These are phyloP conservation scores for Acanthurus lineatus DNA, from an alignment of 2,797 vertebrate genomes.

Conservation along the genomic window DNA sequence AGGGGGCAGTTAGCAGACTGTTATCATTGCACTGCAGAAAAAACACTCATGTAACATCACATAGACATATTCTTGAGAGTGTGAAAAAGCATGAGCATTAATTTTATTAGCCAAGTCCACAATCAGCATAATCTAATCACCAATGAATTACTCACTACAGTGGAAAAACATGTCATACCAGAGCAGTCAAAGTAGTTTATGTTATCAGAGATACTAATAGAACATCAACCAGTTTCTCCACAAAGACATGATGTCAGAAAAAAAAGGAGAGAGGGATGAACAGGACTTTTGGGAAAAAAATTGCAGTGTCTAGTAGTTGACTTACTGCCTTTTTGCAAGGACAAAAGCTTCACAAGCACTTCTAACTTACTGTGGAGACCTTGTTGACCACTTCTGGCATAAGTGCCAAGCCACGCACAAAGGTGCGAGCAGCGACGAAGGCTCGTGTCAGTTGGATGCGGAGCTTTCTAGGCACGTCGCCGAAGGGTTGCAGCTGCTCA, in stretches of 20 bases:
- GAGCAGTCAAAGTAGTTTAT: constrained; percentile 49
- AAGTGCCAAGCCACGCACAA: constrained; percentile 90
- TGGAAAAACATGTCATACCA: constrained; percentile 65
- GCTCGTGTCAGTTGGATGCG: constrained; percentile 93
- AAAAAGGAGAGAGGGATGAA: constrained; percentile 6
- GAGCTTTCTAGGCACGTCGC: constrained; percentile 95
- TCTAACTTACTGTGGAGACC: constrained; percentile 90
- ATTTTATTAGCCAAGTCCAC: constrained; percentile 41
- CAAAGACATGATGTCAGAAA: constrained; percentile 44
- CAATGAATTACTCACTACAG: constrained; percentile 56
- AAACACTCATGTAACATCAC: constrained; percentile 43
- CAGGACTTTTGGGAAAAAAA: not conserved
- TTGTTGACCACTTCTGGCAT: constrained; percentile 91
- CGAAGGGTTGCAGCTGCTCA: constrained; percentile 96
- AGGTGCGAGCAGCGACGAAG: constrained; percentile 93
- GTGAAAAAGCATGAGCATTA: constrained; percentile 23
- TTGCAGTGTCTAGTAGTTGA: not conserved
- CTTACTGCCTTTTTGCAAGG: constrained; percentile 7
- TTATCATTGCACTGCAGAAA: constrained; percentile 43
- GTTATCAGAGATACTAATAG: constrained; percentile 52
- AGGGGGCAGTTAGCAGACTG: constrained; percentile 39
- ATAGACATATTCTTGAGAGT: constrained; percentile 25
- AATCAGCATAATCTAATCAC: constrained; percentile 62
- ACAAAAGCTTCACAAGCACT: constrained; percentile 1
- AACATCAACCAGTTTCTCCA: constrained; percentile 30